Conservation (phyloP, 2,888 invertebrate species). For the Cheiracanthium punctorium region DNA sequence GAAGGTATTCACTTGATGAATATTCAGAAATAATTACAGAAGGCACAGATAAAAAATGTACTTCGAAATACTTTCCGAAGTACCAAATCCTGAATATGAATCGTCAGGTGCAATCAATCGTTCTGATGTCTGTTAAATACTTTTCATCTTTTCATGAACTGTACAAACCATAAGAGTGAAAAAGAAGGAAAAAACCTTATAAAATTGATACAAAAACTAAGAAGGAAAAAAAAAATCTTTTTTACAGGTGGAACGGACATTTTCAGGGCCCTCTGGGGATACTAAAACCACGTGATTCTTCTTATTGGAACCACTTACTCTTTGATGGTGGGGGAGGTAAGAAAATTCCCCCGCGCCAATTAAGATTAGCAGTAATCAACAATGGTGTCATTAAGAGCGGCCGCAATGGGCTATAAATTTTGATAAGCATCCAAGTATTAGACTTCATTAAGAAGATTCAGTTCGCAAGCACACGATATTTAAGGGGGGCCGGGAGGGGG, state of each 20-base stretch:
- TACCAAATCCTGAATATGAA: not conserved
- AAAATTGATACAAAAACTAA: not conserved
- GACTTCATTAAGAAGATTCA: constrained; percentile 55
- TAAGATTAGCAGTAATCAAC: constrained; percentile 70
- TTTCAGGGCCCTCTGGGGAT: constrained; percentile 32
- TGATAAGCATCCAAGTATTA: constrained; percentile 62
- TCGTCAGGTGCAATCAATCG: constrained; percentile 9
- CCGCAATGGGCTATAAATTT: constrained; percentile 68
- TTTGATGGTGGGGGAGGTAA: constrained; percentile 33
- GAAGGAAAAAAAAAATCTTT: constrained; percentile 14
- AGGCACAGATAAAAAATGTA: not conserved
- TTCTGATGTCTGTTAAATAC: not conserved
- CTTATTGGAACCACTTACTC: constrained; percentile 10
- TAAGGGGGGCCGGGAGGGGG: not conserved
- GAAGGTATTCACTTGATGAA: not conserved
- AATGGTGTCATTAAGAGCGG: constrained; percentile 66
- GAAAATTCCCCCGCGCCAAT: constrained; percentile 41
- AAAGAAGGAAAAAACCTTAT: not conserved
- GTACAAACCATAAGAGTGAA: no score
- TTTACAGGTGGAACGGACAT: constrained; percentile 54
- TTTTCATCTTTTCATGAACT: not conserved
- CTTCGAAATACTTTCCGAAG: not conserved
- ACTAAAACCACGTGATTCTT: not conserved
- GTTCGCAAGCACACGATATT: constrained; percentile 1
- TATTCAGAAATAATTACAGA: not conserved